Conservation (phyloP, 2,888 invertebrate genomes). For the Isotomurus palustris region DNA sequence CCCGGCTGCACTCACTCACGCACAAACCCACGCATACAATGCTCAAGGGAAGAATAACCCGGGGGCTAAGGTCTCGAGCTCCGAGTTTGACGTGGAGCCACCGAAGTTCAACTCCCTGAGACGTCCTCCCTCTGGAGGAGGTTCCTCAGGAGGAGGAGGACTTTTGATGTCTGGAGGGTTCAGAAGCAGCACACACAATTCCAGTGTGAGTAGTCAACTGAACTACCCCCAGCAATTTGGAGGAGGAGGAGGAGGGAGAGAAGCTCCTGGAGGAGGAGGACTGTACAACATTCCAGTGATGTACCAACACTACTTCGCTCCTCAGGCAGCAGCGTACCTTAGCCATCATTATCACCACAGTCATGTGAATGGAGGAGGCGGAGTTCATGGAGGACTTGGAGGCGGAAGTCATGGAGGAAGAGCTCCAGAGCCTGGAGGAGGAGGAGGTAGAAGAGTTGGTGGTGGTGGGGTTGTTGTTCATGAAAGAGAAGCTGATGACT, state of each 20-base stretch:
- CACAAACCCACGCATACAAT: conserved; percentile 13
- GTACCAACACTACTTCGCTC: too few relatives aligned
- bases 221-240: conserved; percentile 4
- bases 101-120: conserved; percentile 44
- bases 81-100: conserved; percentile 43
- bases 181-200: conserved; percentile 9
- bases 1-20: conserved; percentile 22
- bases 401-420: neutral
- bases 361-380: neutral
- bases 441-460: neutral
- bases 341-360: neutral
- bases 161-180: conserved; percentile 14
- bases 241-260: neutral
- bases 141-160: conserved; percentile 20
- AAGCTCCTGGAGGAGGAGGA: neutral
- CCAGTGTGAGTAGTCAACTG: conserved; percentile 23
- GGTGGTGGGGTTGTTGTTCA: neutral
- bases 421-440: too few relatives aligned
- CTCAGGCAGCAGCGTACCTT: neutral
- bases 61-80: conserved; percentile 35
- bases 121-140: conserved; percentile 26
- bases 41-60: conserved; percentile 5
- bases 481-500: conserved; percentile 21
- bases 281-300: too few relatives aligned
- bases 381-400: neutral